Base-by-base conservation (phyloP, 2,888 invertebrate species). In the Notocelia uddmanniana region DNA sequence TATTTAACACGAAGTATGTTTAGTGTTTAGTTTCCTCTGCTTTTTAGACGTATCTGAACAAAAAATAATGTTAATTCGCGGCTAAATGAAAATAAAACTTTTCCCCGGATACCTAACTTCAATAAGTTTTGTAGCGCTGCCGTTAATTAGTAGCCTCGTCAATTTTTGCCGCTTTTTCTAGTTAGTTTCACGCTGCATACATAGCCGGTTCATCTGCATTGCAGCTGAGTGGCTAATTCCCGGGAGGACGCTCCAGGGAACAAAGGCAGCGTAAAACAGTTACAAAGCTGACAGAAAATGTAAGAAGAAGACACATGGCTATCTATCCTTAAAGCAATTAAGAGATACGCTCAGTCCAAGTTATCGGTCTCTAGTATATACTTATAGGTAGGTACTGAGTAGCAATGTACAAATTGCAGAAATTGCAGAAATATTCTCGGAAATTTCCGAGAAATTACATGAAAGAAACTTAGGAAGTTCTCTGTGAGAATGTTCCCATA, bases 281-380 rank as follows among this genome's bases (percentile, higher is more conserved):
- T 75, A 75, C 76, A 79, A 83, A 82, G 76, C 79, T 76, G 48
- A 68, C 73, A 69, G 68, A 67, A 64, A 73, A 78, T 80, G 81
- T 81, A 83, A 84, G 82, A 84, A 81, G 79, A 83, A 83, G 83
- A 82, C 83, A 80, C 81, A 80, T 78, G 78, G 76, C 81, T 81
- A n/a, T n/a, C n/a, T n/a, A n/a, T n/a, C 10, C 34, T 18, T 57
- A n/a, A 34, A 18, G 26, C 41, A 15, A 34, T 34, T 34, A 37
- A 11, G 1, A 3, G 37, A 13, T 34, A 37, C 37, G 13, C 37
- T 37, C 37, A 37, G 11, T 37, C 37, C 37, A 37, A 37, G 37
- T 13, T n/a, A n/a, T n/a, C n/a, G n/a, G n/a, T n/a, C n/a, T n/a
- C n/a, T n/a, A n/a, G n/a, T n/a, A n/a, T n/a, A n/a, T n/a, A n/a